phyloP scores from a whole-genome alignment of 2,797 vertebrate species.

The Odontamblyopus rebecca region DNA sequence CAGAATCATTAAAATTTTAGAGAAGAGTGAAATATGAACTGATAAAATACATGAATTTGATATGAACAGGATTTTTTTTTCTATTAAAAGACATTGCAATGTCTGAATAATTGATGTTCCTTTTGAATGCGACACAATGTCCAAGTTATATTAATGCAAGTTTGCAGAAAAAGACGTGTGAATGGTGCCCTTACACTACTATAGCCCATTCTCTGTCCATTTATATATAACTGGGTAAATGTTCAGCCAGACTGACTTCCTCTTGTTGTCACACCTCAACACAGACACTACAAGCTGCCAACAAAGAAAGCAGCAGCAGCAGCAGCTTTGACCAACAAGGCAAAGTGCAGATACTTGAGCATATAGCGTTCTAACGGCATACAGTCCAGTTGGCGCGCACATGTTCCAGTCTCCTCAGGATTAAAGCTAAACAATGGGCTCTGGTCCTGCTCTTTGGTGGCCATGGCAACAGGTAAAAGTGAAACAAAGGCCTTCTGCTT shows the following conservation, averaged over 20 bases:
- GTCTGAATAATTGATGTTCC: too few relatives aligned
- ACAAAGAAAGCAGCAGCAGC: slow-evolving; percentile 9
- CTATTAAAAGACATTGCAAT: too few relatives aligned
- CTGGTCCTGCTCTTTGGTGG: slow-evolving; percentile 70
- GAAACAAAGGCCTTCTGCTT: slow-evolving; percentile 59
- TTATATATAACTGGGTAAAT: background rate
- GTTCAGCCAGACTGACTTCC: slow-evolving; percentile 15
- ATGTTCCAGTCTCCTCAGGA: slow-evolving; percentile 53
- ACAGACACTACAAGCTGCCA: slow-evolving; percentile 19
- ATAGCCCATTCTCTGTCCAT: background rate
- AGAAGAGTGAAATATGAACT: too few relatives aligned
- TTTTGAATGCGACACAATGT: too few relatives aligned
- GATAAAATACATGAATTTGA: too few relatives aligned
- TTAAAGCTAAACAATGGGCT: slow-evolving; percentile 67
- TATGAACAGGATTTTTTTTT: too few relatives aligned
- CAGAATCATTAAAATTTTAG: too few relatives aligned
- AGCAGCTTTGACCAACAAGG: slow-evolving; percentile 26
- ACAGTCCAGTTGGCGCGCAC: slow-evolving; percentile 47
- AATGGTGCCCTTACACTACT: background rate
- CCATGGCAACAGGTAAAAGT: slow-evolving; percentile 74
- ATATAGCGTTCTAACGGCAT: slow-evolving; percentile 22
- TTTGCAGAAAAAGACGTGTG: too few relatives aligned
- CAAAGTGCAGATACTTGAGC: slow-evolving; percentile 11
- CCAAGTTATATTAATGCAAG: too few relatives aligned
- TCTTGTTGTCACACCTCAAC: slow-evolving; percentile 27